These are phyloP conservation scores for Lepidocyrtinus sp. DNA, from an alignment of 2,888 invertebrate species.

Conservation along the genomic window DNA sequence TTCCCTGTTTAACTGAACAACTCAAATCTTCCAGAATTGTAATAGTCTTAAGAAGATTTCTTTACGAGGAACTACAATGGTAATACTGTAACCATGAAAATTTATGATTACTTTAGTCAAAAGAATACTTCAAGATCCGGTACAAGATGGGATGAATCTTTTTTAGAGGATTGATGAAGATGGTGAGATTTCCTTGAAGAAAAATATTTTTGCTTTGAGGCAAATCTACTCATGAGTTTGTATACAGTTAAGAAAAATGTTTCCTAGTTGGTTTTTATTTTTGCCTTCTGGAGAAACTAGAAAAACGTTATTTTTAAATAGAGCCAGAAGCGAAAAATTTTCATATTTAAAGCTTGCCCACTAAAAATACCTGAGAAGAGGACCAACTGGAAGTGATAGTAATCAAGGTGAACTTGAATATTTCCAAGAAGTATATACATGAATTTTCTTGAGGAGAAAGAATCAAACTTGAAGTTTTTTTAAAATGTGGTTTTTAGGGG, in stretches of 20 bases:
- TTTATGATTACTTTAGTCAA: too few relatives aligned
- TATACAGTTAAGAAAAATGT: background rate
- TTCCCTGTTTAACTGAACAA: too few relatives aligned
- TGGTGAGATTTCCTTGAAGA: background rate
- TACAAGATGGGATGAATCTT: too few relatives aligned
- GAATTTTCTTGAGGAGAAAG: background rate
- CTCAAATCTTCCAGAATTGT: too few relatives aligned
- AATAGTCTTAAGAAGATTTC: too few relatives aligned
- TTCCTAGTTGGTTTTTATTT: too few relatives aligned
- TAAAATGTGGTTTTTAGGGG: too few relatives aligned
- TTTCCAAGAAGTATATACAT: background rate
- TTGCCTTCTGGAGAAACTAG: background rate
- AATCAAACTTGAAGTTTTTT: background rate
- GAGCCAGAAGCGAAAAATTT: background rate
- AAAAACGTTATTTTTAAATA: background rate
- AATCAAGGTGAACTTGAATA: slow-evolving; percentile 56
- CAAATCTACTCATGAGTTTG: background rate
- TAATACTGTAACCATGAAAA: too few relatives aligned
- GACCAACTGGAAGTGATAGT: background rate
- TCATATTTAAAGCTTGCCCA: background rate
- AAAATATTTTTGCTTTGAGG: slow-evolving; percentile 6
- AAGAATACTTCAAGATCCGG: too few relatives aligned
- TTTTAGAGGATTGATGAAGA: too few relatives aligned
- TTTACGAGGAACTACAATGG: too few relatives aligned
- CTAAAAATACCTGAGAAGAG: background rate